Base-by-base conservation (phyloP, 2,888 invertebrate genomes). In the Lathronympha strigana region DNA sequence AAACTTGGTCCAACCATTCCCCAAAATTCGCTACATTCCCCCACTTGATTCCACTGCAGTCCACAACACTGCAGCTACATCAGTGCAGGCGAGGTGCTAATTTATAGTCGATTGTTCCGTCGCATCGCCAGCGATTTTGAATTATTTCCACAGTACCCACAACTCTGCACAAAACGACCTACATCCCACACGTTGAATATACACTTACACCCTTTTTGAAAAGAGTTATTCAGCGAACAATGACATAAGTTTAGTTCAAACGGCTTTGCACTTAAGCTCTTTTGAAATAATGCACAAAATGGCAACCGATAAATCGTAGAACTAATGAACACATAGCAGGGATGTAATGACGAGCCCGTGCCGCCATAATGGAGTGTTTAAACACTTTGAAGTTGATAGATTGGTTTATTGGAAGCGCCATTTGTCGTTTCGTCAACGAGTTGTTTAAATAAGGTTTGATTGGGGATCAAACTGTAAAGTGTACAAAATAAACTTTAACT, bases 91-190 rank as follows among this genome's bases (percentile, higher is more conserved):
- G 68, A 69, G 70, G 69, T 69, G 71, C 70, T 77, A 76, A 76
- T 77, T 73, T 73, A 76, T 72, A 71, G 68, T 68, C 71, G 70
- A 73, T 76, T 73, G 73, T 73, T 72, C 72, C 54, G 43, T 31
- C 63, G 25, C 64, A 53, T 61, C 67, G 70, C 71, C 64, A 49
- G 69, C 72, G 70, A 71, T 72, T 76, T 50, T 61, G 40, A 55
- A 64, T 61, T 64, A 64, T 64, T 64, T 45, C 54, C 60, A 40
- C 45, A 67, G 54, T 66, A n/a, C 68, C 61, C 68, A 61, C 58
- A 69, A 50, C 64, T 61, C 67, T 68, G 70, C 54, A 69, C 69
- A 67, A 69, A 75, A 73, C 19, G 61, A 33, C 68, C 43, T 61
- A 71, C 69, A 67, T 72, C 71, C 71, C 69, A 67, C 71, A 67